These are phyloP conservation scores for Siniperca knerii DNA, from an alignment of 2,113 vertebrate genomes.

Conservation along the genomic window DNA sequence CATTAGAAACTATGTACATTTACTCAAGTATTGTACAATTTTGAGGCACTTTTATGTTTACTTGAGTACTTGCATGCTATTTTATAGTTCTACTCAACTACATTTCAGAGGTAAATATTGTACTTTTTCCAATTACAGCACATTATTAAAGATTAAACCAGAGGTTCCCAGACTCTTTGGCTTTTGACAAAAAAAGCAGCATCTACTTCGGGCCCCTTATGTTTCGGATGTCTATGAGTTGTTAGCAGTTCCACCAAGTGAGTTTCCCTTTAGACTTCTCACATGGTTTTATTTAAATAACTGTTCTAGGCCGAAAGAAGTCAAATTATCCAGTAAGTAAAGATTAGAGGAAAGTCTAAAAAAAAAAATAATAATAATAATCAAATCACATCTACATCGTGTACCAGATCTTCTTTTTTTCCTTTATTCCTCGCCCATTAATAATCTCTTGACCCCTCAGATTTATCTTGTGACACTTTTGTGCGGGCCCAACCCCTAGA, in stretches of 20 bases:
- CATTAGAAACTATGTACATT: background rate
- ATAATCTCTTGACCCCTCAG: background rate
- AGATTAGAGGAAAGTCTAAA: background rate
- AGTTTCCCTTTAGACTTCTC: background rate
- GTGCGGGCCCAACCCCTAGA: background rate
- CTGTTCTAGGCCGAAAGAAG: background rate
- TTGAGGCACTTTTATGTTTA: background rate
- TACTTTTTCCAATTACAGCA: background rate
- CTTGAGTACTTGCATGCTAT: background rate
- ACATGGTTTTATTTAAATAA: conserved; percentile 6
- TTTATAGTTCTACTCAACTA: background rate
- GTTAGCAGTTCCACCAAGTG: background rate
- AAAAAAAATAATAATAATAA: background rate
- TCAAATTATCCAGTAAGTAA: background rate
- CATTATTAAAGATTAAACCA: background rate
- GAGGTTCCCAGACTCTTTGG: background rate
- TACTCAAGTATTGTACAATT: too few relatives aligned
- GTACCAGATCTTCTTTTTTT: background rate
- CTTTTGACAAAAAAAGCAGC: background rate
- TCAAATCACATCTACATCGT: background rate
- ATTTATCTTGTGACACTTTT: background rate
- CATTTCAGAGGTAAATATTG: background rate
- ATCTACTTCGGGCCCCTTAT: background rate
- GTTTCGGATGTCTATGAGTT: background rate
- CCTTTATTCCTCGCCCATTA: background rate